Percentiles rank a stretch among this genome's conserved stretches.
These are phyloP conservation scores for Acanthopleura granulata DNA, from an alignment of 2,888 invertebrate species.

Conservation along the genomic window DNA sequence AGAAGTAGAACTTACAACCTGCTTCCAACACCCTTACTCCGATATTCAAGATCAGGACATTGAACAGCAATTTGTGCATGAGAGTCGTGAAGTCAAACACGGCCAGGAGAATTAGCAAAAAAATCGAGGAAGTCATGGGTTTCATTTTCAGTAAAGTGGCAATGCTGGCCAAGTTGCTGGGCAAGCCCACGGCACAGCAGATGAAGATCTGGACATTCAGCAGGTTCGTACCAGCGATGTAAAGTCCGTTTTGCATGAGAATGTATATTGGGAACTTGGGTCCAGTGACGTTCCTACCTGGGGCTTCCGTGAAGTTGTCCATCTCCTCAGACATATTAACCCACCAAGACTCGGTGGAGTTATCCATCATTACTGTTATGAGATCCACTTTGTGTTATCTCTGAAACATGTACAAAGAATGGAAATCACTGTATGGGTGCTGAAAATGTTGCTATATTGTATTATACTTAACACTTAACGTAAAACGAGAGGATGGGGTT, in stretches of 20 bases:
- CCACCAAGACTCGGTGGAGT: no score
- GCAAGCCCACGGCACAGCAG: background rate
- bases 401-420: no score
- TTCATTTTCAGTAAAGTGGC: background rate
- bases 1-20: slow-evolving; percentile 14
- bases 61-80: background rate
- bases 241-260: background rate
- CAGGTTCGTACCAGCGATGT: background rate
- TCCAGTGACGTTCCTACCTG: no score
- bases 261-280: no score
- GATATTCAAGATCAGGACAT: background rate
- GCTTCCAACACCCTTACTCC: background rate
- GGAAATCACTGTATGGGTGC: no score
- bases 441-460: no score
- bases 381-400: no score
- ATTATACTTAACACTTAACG: no score
- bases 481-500: no score
- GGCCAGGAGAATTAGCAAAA: background rate
- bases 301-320: no score
- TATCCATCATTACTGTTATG: no score
- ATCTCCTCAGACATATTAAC: no score
- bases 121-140: slow-evolving; percentile 1
- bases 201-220: background rate
- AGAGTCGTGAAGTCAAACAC: background rate
- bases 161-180: background rate